Evolutionary conservation across 2,888 invertebrate species (phyloP).

Genomic region (Gnatocerus cornutus): DNA sequence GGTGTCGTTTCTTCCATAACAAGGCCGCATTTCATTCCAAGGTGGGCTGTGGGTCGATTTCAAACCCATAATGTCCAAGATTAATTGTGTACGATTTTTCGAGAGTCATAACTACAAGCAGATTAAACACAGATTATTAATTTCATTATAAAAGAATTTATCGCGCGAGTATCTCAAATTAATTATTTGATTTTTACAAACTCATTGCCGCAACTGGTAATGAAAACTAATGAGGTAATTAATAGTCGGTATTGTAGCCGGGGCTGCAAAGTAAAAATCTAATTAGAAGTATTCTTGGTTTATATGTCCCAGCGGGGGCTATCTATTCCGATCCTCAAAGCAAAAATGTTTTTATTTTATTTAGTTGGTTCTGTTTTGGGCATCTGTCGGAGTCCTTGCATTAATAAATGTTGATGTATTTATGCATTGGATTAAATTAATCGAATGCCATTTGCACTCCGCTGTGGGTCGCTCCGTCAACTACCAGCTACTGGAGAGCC

Average conservation of each 20-base stretch:
- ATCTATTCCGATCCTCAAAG: too few relatives aligned
- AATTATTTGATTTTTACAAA: slow-evolving; percentile 46
- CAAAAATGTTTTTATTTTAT: too few relatives aligned
- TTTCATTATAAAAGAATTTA: slow-evolving; percentile 43
- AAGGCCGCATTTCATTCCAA: slow-evolving; percentile 33
- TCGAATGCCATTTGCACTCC: slow-evolving; percentile 67
- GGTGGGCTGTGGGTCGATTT: slow-evolving; percentile 33
- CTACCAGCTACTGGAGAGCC: slow-evolving; percentile 51
- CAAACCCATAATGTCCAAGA: slow-evolving; percentile 35
- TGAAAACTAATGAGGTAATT: slow-evolving; percentile 46
- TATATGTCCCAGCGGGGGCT: not conserved
- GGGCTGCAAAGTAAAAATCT: slow-evolving; percentile 34
- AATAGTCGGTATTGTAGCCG: slow-evolving; percentile 35
- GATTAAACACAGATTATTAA: slow-evolving; percentile 46
- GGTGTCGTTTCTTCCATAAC: slow-evolving; percentile 18
- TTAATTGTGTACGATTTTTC: slow-evolving; percentile 40
- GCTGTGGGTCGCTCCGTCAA: slow-evolving; percentile 68
- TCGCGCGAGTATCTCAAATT: slow-evolving; percentile 45
- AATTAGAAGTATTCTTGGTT: slow-evolving; percentile 29
- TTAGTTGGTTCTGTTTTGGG: too few relatives aligned
- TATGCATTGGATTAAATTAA: slow-evolving; percentile 61
- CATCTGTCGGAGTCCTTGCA: slow-evolving; percentile 3
- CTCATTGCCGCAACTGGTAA: slow-evolving; percentile 45
- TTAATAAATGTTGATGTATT: slow-evolving; percentile 48
- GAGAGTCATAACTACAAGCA: slow-evolving; percentile 43